Evolutionary conservation across 2,113 vertebrate species (phyloP).

Genomic region (Noctilio leporinus): DNA sequence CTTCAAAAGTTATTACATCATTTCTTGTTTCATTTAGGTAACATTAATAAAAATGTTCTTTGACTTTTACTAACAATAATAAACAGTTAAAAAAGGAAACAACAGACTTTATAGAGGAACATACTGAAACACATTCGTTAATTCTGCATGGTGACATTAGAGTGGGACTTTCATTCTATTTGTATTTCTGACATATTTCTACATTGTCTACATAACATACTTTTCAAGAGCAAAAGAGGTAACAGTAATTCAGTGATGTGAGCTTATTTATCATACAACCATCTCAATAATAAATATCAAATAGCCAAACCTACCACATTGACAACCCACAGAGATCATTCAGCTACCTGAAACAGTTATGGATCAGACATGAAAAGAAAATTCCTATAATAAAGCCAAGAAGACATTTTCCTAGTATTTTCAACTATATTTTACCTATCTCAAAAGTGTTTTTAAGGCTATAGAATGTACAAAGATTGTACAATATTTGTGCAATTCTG

Average conservation of each 20-base stretch:
- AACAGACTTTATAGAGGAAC: background rate
- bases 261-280: slow-evolving; percentile 14
- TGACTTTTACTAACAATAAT: background rate
- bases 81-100: slow-evolving; percentile 28
- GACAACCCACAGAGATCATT: slow-evolving; percentile 20
- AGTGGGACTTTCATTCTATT: background rate
- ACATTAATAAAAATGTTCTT: background rate
- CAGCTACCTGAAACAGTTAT: background rate
- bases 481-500: slow-evolving; percentile 51
- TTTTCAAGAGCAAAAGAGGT: slow-evolving; percentile 32
- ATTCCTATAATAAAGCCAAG: background rate
- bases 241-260: background rate
- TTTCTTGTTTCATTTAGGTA: background rate
- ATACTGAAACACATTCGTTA: slow-evolving; percentile 17
- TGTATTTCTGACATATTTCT: slow-evolving; percentile 25
- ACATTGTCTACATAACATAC: background rate
- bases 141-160: background rate
- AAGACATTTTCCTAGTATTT: slow-evolving; percentile 17
- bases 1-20: background rate
- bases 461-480: background rate
- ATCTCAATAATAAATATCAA: slow-evolving; percentile 44
- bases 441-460: slow-evolving; percentile 26
- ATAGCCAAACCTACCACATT: slow-evolving; percentile 13
- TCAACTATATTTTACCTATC: background rate
- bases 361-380: slow-evolving; percentile 4